These are phyloP conservation scores for Petrolisthes cinctipes DNA, from an alignment of 2,888 invertebrate species.

Conservation along the genomic window DNA sequence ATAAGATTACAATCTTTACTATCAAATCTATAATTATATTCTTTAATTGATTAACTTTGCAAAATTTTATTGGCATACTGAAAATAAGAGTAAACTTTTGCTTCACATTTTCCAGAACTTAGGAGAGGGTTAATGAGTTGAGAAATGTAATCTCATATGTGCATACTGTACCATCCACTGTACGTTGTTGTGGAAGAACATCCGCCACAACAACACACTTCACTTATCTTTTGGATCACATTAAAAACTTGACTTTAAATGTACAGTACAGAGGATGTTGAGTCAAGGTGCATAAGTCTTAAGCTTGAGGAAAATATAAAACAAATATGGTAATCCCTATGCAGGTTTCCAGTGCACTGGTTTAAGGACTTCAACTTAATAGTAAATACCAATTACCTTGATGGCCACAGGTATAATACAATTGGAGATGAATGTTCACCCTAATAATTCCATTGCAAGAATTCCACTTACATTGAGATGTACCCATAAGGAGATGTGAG, in stretches of 20 bases:
- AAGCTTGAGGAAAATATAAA: neutral
- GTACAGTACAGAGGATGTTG: neutral
- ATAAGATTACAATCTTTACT: too few relatives aligned
- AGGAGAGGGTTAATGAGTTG: neutral
- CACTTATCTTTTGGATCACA: too few relatives aligned
- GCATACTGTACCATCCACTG: neutral
- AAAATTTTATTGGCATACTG: too few relatives aligned
- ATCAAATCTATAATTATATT: too few relatives aligned
- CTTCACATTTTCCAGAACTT: neutral
- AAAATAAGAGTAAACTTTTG: too few relatives aligned
- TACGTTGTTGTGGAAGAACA: too few relatives aligned
- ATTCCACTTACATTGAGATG: conserved; percentile 56
- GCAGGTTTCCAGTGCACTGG: conserved; percentile 1
- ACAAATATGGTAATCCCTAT: conserved; percentile 21
- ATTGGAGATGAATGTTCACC: conserved; percentile 51
- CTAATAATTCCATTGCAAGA: conserved; percentile 60
- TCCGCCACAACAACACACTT: too few relatives aligned
- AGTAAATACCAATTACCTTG: neutral
- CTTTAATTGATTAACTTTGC: too few relatives aligned
- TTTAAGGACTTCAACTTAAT: neutral
- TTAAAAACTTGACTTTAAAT: neutral
- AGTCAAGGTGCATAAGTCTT: neutral
- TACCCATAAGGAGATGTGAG: conserved; percentile 52
- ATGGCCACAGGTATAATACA: conserved; percentile 1
- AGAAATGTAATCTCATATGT: neutral